Evolutionary conservation across 2,888 invertebrate genomes (phyloP).

Genomic region (Agrochola circellaris): DNA sequence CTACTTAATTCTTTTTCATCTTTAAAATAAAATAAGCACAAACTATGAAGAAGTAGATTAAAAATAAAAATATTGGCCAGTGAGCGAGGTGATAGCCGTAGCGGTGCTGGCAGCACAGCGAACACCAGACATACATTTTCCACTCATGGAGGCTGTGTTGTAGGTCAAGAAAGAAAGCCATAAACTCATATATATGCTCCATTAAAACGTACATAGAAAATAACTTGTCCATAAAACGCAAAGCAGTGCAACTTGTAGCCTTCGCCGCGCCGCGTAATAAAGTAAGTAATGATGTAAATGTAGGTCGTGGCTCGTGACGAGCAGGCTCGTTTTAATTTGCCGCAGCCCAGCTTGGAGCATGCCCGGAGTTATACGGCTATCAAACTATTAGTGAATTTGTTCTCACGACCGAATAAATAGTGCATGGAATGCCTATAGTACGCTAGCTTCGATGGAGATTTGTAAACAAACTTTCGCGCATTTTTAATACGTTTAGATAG

Average conservation of each 20-base stretch:
- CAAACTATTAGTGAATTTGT: conserved; percentile 49
- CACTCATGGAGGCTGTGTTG: neutral
- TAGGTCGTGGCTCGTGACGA: conserved; percentile 71
- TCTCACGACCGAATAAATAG: conserved; percentile 33
- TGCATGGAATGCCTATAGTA: conserved; percentile 1
- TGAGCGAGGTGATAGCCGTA: neutral
- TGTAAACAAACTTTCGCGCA: neutral
- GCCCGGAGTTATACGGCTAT: conserved; percentile 33
- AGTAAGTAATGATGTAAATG: conserved; percentile 73
- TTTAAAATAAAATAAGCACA: neutral
- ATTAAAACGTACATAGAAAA: conserved; percentile 51
- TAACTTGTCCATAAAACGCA: conserved; percentile 57
- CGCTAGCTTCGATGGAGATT: neutral
- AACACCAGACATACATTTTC: neutral
- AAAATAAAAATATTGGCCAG: neutral
- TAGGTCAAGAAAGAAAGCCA: conserved; percentile 20
- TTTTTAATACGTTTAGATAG: neutral
- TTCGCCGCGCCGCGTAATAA: conserved; percentile 64
- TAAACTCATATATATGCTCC: conserved; percentile 38
- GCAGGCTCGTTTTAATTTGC: conserved; percentile 68
- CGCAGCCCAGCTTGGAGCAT: conserved; percentile 53
- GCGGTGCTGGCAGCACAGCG: neutral
- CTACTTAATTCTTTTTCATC: conserved; percentile 3
- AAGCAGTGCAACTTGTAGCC: conserved; percentile 62
- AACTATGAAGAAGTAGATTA: neutral